These are phyloP conservation scores for Oxystoma pomonae DNA, from an alignment of 2,888 invertebrate species.

Conservation along the genomic window DNA sequence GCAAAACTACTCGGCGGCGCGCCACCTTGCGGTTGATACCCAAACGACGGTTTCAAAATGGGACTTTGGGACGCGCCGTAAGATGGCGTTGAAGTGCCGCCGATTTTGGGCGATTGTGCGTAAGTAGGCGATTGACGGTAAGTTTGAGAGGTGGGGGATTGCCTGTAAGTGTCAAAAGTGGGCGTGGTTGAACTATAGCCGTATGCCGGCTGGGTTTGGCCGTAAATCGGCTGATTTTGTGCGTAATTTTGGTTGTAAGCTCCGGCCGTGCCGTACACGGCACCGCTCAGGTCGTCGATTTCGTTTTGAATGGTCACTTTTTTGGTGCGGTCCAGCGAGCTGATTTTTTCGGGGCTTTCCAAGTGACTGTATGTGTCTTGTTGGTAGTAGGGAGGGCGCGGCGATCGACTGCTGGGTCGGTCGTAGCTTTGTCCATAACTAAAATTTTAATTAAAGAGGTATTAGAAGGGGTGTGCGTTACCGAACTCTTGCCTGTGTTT, in stretches of 20 bases:
- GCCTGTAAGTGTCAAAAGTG: constrained; percentile 9
- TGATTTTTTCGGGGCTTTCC: constrained; percentile 47
- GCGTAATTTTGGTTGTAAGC: constrained; percentile 36
- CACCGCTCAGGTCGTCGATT: constrained; percentile 39
- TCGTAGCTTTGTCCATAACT: constrained; percentile 28
- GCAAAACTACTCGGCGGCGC: not conserved
- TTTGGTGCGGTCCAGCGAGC: constrained; percentile 43
- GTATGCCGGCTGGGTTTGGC: constrained; percentile 5
- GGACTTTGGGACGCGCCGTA: constrained; percentile 11
- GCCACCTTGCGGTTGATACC: not conserved
- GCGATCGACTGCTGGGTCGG: constrained; percentile 28
- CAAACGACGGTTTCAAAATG: constrained; percentile 5
- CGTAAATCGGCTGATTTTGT: constrained; percentile 28
- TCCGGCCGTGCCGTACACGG: constrained; percentile 40
- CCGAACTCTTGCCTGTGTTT: too few species aligned
- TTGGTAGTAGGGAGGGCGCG: constrained; percentile 34
- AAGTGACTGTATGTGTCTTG: constrained; percentile 43
- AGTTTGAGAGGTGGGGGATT: constrained; percentile 30
- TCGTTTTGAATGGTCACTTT: constrained; percentile 38
- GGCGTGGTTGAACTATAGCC: constrained; percentile 3
- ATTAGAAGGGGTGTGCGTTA: too few species aligned
- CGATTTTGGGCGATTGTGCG: constrained; percentile 15
- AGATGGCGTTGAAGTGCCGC: constrained; percentile 15
- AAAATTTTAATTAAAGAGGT: too few species aligned
- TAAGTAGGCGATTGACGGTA: constrained; percentile 18